These are phyloP conservation scores for Aleiodes sp. DNA, from an alignment of 1,140 invertebrate species.

Conservation along the genomic window DNA sequence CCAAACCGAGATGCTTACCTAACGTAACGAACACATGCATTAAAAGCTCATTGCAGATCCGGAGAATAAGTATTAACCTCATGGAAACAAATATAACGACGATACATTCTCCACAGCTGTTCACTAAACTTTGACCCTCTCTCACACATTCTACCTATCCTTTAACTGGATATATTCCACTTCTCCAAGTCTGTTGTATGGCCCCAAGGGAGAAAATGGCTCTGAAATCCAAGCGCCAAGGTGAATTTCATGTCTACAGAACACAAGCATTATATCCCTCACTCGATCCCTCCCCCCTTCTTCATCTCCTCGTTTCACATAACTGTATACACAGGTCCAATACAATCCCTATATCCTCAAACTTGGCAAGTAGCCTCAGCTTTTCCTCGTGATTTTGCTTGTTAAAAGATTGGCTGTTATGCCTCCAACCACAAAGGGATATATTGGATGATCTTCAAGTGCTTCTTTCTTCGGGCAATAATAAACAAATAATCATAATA, in stretches of 20 bases:
- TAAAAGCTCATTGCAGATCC: not conserved
- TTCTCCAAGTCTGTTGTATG: not conserved
- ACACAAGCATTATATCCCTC: not conserved
- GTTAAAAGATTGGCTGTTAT: too few relatives aligned
- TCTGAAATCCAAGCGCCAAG: not conserved
- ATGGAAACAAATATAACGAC: conserved; percentile 49
- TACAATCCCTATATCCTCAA: too few relatives aligned
- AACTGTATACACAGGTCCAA: too few relatives aligned
- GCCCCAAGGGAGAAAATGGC: not conserved
- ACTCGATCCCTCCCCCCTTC: not conserved
- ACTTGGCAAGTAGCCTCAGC: too few relatives aligned
- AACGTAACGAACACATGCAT: too few relatives aligned
- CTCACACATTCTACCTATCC: conserved; percentile 23
- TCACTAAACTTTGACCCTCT: conserved; percentile 45
- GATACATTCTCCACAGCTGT: conserved; percentile 54
- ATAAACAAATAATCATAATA: too few relatives aligned
- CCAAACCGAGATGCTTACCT: too few relatives aligned
- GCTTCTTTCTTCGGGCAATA: too few relatives aligned
- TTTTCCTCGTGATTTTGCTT: too few relatives aligned
- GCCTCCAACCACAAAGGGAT: too few relatives aligned
- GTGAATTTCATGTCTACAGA: not conserved
- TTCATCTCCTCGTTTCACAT: too few relatives aligned
- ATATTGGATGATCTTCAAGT: too few relatives aligned
- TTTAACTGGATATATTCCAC: not conserved
- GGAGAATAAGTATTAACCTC: conserved; percentile 34